Conservation (phyloP, 2,888 invertebrate genomes). For the Apotomis capreana region DNA sequence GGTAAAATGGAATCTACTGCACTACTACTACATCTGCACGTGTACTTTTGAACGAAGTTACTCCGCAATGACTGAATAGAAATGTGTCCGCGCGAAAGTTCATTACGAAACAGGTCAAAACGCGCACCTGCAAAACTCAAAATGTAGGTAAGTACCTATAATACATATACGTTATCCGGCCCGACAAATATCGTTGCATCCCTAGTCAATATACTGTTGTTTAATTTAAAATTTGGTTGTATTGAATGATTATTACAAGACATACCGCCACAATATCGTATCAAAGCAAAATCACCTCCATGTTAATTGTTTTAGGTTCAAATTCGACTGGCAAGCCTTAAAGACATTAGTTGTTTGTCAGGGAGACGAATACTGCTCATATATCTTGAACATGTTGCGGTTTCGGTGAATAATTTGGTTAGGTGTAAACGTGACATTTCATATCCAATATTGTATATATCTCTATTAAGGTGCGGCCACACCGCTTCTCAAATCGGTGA, state of each 20-base stretch:
- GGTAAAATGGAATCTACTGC: no score
- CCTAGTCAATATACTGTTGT: no score
- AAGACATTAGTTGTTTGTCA: conserved; percentile 20
- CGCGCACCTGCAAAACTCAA: no score
- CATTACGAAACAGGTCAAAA: no score
- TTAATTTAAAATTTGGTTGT: background rate
- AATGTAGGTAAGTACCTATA: no score
- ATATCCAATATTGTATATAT: conserved; percentile 2
- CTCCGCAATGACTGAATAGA: no score
- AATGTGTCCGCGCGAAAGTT: no score
- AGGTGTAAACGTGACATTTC: conserved; percentile 13
- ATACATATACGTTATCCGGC: no score
- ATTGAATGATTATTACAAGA: conserved; percentile 13
- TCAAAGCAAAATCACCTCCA: background rate
- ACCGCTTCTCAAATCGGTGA: no score
- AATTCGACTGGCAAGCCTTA: background rate
- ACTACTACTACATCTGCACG: no score
- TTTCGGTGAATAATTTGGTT: conserved; percentile 16
- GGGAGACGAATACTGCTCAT: conserved; percentile 26
- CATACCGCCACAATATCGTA: background rate
- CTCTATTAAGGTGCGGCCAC: background rate
- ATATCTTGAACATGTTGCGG: conserved; percentile 22
- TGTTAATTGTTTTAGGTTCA: background rate
- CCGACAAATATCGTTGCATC: no score
- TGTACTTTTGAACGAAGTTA: no score